Base-by-base conservation (phyloP, 2,888 invertebrate genomes). In the Helobdella robusta region DNA sequence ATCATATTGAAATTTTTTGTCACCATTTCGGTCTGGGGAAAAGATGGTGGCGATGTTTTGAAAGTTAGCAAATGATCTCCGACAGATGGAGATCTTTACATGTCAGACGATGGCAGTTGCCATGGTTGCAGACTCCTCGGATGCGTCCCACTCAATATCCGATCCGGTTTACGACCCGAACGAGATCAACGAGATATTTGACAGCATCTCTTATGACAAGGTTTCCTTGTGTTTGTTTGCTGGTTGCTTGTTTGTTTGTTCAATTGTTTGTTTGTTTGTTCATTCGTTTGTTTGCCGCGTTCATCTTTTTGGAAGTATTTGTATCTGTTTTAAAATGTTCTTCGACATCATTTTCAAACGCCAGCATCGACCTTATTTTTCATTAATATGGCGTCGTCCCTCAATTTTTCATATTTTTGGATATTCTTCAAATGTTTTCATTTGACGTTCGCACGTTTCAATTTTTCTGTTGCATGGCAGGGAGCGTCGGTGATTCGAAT, bases 131-230 rank as follows among this genome's bases (percentile, higher is more conserved):
- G 94, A 95, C 76, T 85, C 89, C 0, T 87, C 87, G 59, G 78
- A 87, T 4, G 88, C 87, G 61, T 90, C 93, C 0, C 93, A 93
- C 81, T 89, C 94, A 0, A 91, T 95, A 68, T 87, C 91, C 6
- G 87, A 89, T 77, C 85, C 87, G 74, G 92, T 93, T 20, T 83
- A 83, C 34, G 88, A 89, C 69, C 92, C 93, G 0, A 87, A 88
- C 76, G 86, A 94, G 82, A 93, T 95, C 65, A 90, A 89, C 0
- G 87, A 90, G 71, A 86, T 92, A 65, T 94, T 94, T 76, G 93
- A 94, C 78, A 80, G 84, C 0, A 93, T 95, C 69, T 89, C 92
- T 0, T 95, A 95, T 75, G 86, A 85, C 69, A 94, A 94, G 84
- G 90, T 89, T 78, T 44, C 34, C n/a, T 11, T 15, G 11, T 40